Conservation (phyloP, 2,888 invertebrate genomes). For the Drosophila fungiperda region DNA sequence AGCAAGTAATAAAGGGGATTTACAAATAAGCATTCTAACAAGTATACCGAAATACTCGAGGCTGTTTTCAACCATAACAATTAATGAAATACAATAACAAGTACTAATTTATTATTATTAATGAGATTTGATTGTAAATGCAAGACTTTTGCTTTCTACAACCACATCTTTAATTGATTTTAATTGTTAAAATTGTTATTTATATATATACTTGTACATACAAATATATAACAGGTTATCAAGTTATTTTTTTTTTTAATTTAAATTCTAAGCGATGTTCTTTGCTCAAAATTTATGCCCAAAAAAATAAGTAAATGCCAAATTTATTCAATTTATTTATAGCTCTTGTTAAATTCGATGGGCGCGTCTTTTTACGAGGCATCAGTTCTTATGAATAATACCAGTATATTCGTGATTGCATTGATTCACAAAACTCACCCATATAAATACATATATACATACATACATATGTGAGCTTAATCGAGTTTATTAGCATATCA, state of each 20-base stretch:
- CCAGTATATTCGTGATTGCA: constrained; percentile 36
- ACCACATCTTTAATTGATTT: background rate
- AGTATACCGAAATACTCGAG: background rate
- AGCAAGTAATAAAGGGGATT: background rate
- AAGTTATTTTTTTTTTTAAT: constrained; percentile 20
- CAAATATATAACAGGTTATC: constrained; percentile 22
- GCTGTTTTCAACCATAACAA: background rate
- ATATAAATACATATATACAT: background rate
- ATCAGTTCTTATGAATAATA: constrained; percentile 20
- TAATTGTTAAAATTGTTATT: background rate
- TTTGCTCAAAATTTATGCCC: constrained; percentile 23
- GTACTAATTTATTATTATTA: background rate
- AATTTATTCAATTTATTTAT: constrained; percentile 30
- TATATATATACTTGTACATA: background rate
- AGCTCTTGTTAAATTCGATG: constrained; percentile 19
- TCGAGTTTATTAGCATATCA: constrained; percentile 33
- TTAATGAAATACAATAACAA: background rate
- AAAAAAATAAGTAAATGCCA: background rate
- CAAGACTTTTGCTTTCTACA: background rate
- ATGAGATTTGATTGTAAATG: background rate
- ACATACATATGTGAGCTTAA: constrained; percentile 1
- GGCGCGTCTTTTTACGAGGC: constrained; percentile 27
- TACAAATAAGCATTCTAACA: background rate
- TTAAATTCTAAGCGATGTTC: constrained; percentile 13
- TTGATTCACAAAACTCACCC: constrained; percentile 39